Conservation (phyloP, 2,888 invertebrate species). For the Phaedon cochleariae region DNA sequence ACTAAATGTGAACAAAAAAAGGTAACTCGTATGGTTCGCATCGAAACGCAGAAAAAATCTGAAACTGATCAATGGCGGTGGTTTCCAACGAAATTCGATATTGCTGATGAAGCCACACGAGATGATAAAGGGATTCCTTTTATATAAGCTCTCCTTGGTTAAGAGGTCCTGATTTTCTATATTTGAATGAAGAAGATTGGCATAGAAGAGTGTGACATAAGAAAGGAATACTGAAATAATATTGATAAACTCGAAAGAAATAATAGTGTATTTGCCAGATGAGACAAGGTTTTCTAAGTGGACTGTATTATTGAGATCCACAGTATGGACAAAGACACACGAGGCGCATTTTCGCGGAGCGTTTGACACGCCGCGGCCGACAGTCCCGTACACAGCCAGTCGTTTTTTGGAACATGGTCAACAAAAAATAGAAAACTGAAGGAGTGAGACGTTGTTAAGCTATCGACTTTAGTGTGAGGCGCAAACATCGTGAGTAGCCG, state of each 20-base stretch:
- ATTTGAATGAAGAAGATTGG: neutral
- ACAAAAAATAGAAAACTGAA: neutral
- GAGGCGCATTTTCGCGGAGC: no score
- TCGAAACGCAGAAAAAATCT: neutral
- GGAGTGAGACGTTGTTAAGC: conserved; percentile 7
- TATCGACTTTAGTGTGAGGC: conserved; percentile 4
- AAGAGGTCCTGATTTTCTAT: neutral
- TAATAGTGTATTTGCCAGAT: no score
- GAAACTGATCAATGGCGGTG: neutral
- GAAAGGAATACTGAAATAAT: no score
- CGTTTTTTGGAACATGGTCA: neutral
- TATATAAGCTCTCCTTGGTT: neutral
- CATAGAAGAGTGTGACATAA: neutral
- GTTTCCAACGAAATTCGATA: neutral
- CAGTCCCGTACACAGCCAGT: no score
- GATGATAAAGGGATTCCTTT: neutral
- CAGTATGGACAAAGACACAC: neutral
- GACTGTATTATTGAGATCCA: neutral
- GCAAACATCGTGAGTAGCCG: conserved; percentile 20
- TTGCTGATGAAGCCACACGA: neutral
- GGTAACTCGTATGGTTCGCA: neutral
- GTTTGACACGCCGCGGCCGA: no score
- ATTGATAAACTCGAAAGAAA: no score
- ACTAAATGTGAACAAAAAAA: neutral
- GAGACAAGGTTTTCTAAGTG: neutral